Percentiles rank a stretch among this genome's conserved stretches.
Conservation (phyloP, 2,888 invertebrate species). For the Lutraria lutraria region DNA sequence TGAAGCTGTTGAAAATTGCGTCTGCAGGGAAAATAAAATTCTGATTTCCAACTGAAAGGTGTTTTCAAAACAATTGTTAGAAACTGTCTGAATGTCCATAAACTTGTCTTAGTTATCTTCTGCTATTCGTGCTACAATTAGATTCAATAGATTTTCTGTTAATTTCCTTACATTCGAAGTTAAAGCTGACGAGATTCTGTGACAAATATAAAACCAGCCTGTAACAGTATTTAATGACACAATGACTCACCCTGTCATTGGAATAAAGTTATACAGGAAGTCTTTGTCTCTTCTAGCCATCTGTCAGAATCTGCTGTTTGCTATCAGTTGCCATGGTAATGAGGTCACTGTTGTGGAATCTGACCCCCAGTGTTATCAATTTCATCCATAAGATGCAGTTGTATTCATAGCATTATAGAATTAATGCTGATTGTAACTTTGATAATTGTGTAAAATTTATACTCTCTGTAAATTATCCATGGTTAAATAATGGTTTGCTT, state of each 20-base stretch:
- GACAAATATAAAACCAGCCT: neutral
- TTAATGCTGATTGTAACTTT: conserved; percentile 9
- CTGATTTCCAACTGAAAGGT: neutral
- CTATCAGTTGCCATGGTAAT: conserved; percentile 46
- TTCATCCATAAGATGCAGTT: neutral
- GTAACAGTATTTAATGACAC: conserved; percentile 17
- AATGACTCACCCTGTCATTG: conserved; percentile 14
- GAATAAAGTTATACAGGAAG: conserved; percentile 8
- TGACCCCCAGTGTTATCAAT: neutral
- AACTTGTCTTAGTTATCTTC: neutral
- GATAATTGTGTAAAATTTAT: neutral
- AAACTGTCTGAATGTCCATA: neutral
- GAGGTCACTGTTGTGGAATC: conserved; percentile 46
- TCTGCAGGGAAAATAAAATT: neutral
- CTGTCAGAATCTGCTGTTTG: conserved; percentile 40
- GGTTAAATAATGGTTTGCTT: neutral
- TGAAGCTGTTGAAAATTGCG: neutral
- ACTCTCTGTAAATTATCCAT: conserved; percentile 1
- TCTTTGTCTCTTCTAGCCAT: conserved; percentile 39
- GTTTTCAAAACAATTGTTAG: neutral
- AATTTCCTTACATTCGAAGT: neutral
- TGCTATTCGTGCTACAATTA: neutral
- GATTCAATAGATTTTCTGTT: neutral
- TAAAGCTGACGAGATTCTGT: neutral
- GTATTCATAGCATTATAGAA: neutral